Evolutionary conservation across 2,113 vertebrate genomes (phyloP).

Genomic region (Cephalophus harveyi): DNA sequence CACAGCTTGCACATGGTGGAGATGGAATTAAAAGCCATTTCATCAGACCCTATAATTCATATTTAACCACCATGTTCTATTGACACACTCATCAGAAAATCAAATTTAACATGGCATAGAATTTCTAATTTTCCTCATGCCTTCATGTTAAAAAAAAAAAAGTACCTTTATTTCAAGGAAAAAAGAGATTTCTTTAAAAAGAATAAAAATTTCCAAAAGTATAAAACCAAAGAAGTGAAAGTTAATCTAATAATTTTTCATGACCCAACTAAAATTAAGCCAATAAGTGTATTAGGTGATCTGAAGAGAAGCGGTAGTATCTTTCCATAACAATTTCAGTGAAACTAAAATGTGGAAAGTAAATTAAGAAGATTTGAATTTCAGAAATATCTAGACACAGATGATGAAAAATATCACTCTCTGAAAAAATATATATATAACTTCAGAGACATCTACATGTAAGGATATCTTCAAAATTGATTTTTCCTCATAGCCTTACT

Average conservation of each 20-base stretch:
- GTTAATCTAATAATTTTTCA: neutral
- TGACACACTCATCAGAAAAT: neutral
- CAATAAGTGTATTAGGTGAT: neutral
- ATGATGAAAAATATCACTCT: neutral
- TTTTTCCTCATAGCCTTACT: neutral
- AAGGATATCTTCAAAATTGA: neutral
- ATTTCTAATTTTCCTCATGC: neutral
- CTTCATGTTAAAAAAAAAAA: neutral
- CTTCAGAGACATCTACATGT: neutral
- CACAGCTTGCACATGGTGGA: neutral
- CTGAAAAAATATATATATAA: neutral
- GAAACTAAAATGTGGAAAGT: neutral
- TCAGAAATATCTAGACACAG: neutral
- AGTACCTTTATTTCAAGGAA: neutral
- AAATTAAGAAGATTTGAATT: neutral
- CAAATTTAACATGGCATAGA: neutral
- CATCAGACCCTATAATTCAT: neutral
- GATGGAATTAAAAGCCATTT: neutral
- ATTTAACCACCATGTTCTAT: neutral
- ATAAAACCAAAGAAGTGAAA: neutral
- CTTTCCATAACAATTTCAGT: neutral
- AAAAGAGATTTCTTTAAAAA: neutral
- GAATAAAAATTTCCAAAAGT: neutral
- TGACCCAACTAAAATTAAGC: neutral
- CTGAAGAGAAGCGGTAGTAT: neutral